Conservation (phyloP, 2,888 invertebrate genomes). For the Acrobeloides nanus region DNA sequence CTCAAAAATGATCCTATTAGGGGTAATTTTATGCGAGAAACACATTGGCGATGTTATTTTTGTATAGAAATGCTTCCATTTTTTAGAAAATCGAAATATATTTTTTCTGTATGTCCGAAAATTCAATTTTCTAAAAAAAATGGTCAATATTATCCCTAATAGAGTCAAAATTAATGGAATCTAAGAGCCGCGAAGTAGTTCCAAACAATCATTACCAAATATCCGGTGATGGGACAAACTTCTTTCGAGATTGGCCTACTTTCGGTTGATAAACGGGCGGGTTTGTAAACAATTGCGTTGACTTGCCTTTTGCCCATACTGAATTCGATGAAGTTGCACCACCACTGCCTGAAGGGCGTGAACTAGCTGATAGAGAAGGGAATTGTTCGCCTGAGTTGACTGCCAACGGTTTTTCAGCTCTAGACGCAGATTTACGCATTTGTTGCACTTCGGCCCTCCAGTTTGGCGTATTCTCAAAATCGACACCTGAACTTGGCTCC, state of each 20-base stretch:
- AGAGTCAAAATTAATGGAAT: too few relatives aligned
- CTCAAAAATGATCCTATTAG: too few relatives aligned
- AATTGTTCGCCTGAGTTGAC: slow-evolving; percentile 18
- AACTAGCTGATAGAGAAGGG: slow-evolving; percentile 10
- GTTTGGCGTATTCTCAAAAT: slow-evolving; percentile 3
- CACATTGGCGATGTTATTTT: too few relatives aligned
- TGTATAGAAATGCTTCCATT: too few relatives aligned
- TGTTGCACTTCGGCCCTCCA: slow-evolving; percentile 8
- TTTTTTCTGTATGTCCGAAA: too few relatives aligned
- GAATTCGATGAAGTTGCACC: neutral
- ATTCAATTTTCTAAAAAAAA: too few relatives aligned
- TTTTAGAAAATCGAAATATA: too few relatives aligned
- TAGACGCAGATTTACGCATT: neutral
- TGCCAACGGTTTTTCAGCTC: neutral
- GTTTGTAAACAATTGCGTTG: neutral
- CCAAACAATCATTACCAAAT: too few relatives aligned
- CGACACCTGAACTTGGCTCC: too few relatives aligned
- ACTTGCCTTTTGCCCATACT: neutral
- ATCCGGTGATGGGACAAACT: slow-evolving; percentile 26
- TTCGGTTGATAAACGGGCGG: neutral
- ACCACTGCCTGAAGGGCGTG: neutral
- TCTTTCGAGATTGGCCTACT: slow-evolving; percentile 11
- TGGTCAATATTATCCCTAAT: too few relatives aligned
- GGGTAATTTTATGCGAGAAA: too few relatives aligned
- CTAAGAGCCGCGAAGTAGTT: too few relatives aligned